phyloP scores from a whole-genome alignment of 64 coral and sea anemone species.

The Astreopora myriophthalma region DNA sequence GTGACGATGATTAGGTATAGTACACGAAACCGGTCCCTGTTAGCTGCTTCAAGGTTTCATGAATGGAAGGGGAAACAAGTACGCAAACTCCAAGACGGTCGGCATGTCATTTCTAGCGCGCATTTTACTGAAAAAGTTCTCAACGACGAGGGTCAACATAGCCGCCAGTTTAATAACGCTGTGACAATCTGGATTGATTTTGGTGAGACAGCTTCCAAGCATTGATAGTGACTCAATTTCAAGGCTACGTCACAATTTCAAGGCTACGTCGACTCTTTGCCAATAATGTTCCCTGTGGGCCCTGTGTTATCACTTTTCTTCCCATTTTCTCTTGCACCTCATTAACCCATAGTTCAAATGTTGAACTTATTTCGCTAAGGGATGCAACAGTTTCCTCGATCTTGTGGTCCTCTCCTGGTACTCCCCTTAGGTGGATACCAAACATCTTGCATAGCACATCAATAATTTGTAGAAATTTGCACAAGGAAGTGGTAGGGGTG shows the following conservation, averaged over 20 bases:
- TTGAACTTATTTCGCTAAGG: neutral
- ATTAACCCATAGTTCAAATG: neutral
- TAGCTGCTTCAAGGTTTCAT: conserved; percentile 24
- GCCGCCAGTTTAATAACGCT: neutral
- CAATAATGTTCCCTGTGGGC: conserved; percentile 40
- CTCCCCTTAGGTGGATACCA: conserved; percentile 34
- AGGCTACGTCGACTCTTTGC: conserved; percentile 5
- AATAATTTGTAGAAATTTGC: conserved; percentile 42
- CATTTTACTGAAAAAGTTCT: conserved; percentile 55
- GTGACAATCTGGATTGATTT: neutral
- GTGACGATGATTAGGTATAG: neutral
- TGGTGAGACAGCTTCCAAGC: neutral
- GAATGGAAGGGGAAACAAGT: neutral
- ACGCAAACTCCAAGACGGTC: conserved; percentile 45
- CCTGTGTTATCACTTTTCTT: conserved; percentile 3
- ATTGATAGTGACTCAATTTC: conserved; percentile 22
- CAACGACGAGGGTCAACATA: conserved; percentile 11
- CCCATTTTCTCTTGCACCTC: conserved; percentile 38
- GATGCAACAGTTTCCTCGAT: conserved; percentile 33
- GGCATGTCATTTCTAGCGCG: conserved; percentile 48
- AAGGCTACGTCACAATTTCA: neutral
- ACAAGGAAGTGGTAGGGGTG: conserved; percentile 27
- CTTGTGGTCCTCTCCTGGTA: conserved; percentile 5
- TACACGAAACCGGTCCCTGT: conserved; percentile 26
- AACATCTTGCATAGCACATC: conserved; percentile 52